phyloP scores from a whole-genome alignment of 2,888 invertebrate species.

The Anaspis maculata region DNA sequence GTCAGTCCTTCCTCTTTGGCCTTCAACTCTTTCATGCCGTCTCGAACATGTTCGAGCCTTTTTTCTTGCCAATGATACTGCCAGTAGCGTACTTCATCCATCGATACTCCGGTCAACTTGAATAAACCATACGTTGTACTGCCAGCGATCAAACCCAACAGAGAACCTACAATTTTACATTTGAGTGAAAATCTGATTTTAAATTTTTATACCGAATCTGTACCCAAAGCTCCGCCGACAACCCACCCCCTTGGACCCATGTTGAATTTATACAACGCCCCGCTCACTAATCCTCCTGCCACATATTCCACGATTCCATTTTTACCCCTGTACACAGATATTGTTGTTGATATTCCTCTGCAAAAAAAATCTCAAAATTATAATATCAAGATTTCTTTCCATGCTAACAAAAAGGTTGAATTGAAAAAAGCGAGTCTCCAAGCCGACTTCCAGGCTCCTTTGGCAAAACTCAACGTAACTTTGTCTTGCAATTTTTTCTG shows the following conservation, averaged over 20 bases:
- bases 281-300: constrained; percentile 56
- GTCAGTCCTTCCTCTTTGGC: constrained; percentile 31
- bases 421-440: constrained; percentile 62
- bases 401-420: constrained; percentile 63
- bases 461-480: constrained; percentile 60
- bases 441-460: constrained; percentile 63
- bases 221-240: constrained; percentile 57
- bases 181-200: too few relatives aligned
- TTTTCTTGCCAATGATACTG: constrained; percentile 45
- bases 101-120: constrained; percentile 50
- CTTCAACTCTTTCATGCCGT: constrained; percentile 28
- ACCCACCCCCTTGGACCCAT: constrained; percentile 59
- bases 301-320: constrained; percentile 60
- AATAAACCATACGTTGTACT: constrained; percentile 47
- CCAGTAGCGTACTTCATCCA: constrained; percentile 57
- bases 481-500: constrained; percentile 63
- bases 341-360: constrained; percentile 54
- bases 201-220: too few relatives aligned
- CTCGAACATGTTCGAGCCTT: constrained; percentile 35
- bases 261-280: constrained; percentile 58
- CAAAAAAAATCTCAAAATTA: too few relatives aligned
- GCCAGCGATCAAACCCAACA: constrained; percentile 55
- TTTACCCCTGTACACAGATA: constrained; percentile 60
- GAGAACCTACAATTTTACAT: too few relatives aligned
- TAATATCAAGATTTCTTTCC: too few relatives aligned